phyloP scores from a whole-genome alignment of 2,888 invertebrate species.

The Himalopsyche tibetana region DNA sequence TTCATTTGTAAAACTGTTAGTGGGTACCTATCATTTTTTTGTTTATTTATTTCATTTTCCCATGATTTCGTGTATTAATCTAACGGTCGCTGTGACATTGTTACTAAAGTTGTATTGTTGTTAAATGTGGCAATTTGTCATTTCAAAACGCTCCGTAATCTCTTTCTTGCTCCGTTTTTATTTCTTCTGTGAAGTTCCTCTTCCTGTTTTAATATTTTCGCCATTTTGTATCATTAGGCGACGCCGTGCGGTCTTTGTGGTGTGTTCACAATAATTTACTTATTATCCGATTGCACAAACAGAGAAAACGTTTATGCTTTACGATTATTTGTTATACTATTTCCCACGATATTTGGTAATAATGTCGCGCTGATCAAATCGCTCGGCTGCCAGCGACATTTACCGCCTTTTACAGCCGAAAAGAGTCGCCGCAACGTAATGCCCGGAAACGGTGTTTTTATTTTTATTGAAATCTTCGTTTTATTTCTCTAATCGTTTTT shows the following conservation, averaged over 20 bases:
- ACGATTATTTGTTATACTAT: slow-evolving; percentile 24
- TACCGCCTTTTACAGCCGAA: slow-evolving; percentile 22
- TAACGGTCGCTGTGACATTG: slow-evolving; percentile 35
- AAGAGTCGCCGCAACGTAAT: background rate
- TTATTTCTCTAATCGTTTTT: slow-evolving; percentile 12
- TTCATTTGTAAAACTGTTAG: slow-evolving; percentile 29
- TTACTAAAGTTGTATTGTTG: slow-evolving; percentile 17
- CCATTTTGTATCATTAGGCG: slow-evolving; percentile 19
- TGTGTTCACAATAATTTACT: slow-evolving; percentile 27
- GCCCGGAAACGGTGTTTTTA: slow-evolving; percentile 31
- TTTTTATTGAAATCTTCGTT: slow-evolving; percentile 35
- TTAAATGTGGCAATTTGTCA: slow-evolving; percentile 41
- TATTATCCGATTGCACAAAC: slow-evolving; percentile 8
- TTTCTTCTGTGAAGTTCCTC: slow-evolving; percentile 20
- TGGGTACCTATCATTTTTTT: slow-evolving; percentile 26
- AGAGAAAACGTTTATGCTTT: slow-evolving; percentile 37
- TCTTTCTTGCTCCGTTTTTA: slow-evolving; percentile 42
- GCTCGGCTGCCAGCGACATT: slow-evolving; percentile 9
- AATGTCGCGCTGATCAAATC: slow-evolving; percentile 37
- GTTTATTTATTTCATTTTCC: slow-evolving; percentile 34
- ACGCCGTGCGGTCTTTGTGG: slow-evolving; percentile 14
- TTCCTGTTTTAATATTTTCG: slow-evolving; percentile 37
- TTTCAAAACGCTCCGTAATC: slow-evolving; percentile 14
- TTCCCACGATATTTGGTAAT: slow-evolving; percentile 28
- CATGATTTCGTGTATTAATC: slow-evolving; percentile 15